phyloP scores from a whole-genome alignment of 1,140 invertebrate species.

The Wasmannia auropunctata region DNA sequence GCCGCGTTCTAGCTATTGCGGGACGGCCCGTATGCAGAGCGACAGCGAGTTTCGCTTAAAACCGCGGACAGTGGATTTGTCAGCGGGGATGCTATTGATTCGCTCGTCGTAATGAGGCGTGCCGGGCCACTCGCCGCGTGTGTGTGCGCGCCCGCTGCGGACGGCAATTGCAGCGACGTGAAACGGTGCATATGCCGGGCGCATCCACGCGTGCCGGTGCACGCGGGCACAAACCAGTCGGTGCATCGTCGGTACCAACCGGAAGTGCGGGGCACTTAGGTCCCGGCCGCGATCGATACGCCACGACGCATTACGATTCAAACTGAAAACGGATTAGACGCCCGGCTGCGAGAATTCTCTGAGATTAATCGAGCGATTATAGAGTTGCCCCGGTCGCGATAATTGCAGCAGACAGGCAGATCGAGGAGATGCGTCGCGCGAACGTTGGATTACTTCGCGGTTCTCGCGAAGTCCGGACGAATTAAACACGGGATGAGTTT shows the following conservation, averaged over 20 bases:
- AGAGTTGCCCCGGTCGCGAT: conserved; percentile 1
- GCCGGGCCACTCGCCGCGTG: conserved; percentile 34
- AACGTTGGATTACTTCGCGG: not conserved
- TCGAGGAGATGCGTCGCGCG: not conserved
- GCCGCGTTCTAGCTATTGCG: not conserved
- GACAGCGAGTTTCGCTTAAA: conserved; percentile 36
- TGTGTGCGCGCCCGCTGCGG: not conserved
- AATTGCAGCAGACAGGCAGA: conserved; percentile 12
- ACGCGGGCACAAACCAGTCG: conserved; percentile 34
- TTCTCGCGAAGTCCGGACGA: not conserved
- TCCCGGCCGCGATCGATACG: conserved; percentile 40
- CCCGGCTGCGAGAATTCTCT: conserved; percentile 31
- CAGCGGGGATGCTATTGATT: conserved; percentile 78
- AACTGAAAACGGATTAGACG: conserved; percentile 50
- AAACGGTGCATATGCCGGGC: conserved; percentile 34
- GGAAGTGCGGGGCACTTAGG: conserved; percentile 44
- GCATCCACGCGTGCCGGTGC: conserved; percentile 29
- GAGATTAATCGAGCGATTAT: conserved; percentile 47
- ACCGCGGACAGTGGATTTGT: conserved; percentile 71
- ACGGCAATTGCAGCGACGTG: conserved; percentile 57
- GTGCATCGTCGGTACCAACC: conserved; percentile 26
- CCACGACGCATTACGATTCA: conserved; percentile 39
- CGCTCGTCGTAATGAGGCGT: conserved; percentile 76
- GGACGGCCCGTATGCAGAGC: not conserved
- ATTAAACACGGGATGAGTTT: not conserved